Evolutionary conservation across 2,888 invertebrate species (phyloP), one percentile per base, ranked within the genome.

Genomic region (Eudasyphora cyanicolor): DNA sequence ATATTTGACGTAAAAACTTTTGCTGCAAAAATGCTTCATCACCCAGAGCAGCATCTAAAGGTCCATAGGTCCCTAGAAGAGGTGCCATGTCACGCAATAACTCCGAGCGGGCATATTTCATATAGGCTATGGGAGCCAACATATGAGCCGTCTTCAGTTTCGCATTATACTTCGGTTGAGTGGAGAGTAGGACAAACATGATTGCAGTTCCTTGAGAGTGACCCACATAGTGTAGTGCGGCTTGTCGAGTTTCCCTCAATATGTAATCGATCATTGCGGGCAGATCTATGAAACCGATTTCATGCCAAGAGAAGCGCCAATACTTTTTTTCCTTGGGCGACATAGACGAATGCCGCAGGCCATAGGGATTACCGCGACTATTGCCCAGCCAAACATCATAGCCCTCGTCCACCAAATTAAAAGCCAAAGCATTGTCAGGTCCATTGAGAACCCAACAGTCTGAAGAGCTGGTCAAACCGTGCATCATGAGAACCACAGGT

Each of bases 401-500:
- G 86, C 91, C 91, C 19, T 7, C 8, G 21, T 21, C 51, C 7
- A 21, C 19, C 10, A 51, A 51, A 21, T 64, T 19, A 0, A 64
- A 17, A 8, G 64, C 32, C 14, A 38, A 35, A 1, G 32, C 8
- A 21, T 64, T 14, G 1, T 19, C 7, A 1, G 32, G 35, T 19
- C 35, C 95, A 92, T 95, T 94, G 45, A 96, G 90, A 12, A 97
- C 93, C 94, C 95, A 97, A 85, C 95, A 95, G 0, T 95, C 94
- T 0, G 97, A 95, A 10, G 95, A 95, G 62, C 94, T 94, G 51
- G 96, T 89, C 2, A 98, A 92, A 0, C 97, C 96, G 86, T 96
- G 96, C 93, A 95, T 94, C 62, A 96, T 29, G 0, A 64, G 82
- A 35, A 96, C 93, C 0, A 95, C 90, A 0, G 93, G 93, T 8